Base-by-base conservation (phyloP, 2,888 invertebrate species). In the Lottia gigantea region DNA sequence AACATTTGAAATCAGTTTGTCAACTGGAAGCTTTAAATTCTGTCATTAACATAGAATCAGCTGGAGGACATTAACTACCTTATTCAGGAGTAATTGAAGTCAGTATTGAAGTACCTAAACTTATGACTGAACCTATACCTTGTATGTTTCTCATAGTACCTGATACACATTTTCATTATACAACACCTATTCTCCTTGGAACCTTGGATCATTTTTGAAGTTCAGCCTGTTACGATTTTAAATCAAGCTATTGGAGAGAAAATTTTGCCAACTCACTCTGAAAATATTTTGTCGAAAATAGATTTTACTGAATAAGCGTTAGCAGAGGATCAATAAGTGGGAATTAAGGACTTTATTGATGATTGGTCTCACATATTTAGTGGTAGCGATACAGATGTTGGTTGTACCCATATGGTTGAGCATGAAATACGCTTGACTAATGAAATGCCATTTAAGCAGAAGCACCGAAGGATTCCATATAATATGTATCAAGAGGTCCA, bases 21-120 rank as follows among this genome's bases (percentile, higher is more conserved):
- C 47, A 68, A 46, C 47, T 47, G 16, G 16, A 64, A 16, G 11
- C 55, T 1, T 12, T 26, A 8, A 14, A 26, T 46, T 64, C 26
- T 68, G 47, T 68, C 19, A 68, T 23, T 62, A 40, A 4, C 26
- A 46, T 2, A 0, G 47, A 12, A 49, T 40, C 26, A 16, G 45
- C 23, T 23, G 63, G 47, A 26, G 62, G 64, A 1, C 63, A 68
- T 68, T 25, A n/a, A 7, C n/a, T 64, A 3, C 55, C 64, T 15
- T 68, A 63, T 64, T 64, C 64, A 19, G 64, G 64, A 15, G 47
- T 64, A n/a, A 46, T 55, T 46, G 46, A 62, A 15, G 64, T 31
- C 31, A 31, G 6, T 26, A 45, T 61, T 55, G 55, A 26, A 49
- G 12, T 49, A n/a, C 49, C 49, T 3, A 49, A 49, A n/a, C 15